Evolutionary conservation across 2,888 invertebrate genomes (phyloP).

Genomic region (Drosophila quinaria): DNA sequence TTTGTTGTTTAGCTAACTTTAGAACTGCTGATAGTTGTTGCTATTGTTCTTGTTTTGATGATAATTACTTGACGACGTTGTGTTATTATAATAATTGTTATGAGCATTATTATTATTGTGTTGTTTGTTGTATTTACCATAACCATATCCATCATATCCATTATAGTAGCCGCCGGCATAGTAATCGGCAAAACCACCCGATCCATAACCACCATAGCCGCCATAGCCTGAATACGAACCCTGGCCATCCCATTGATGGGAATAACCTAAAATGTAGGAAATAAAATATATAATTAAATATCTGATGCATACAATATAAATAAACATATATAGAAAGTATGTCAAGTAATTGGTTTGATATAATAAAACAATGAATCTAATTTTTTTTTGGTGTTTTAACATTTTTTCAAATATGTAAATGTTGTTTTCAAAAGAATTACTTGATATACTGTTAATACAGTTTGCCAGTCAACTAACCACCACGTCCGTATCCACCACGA

Average conservation of each 20-base stretch:
- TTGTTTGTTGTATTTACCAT: conserved; percentile 85
- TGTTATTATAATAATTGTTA: conserved; percentile 84
- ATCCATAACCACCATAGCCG: conserved; percentile 89
- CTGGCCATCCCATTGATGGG: conserved; percentile 86
- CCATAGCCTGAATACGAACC: conserved; percentile 91
- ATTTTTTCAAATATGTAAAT: no score
- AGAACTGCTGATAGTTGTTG: conserved; percentile 83
- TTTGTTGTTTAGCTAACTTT: conserved; percentile 57
- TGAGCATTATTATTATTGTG: conserved; percentile 83
- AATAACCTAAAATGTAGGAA: conserved; percentile 72
- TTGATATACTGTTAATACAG: neutral
- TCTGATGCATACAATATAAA: neutral
- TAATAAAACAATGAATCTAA: no score
- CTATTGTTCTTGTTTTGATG: conserved; percentile 85
- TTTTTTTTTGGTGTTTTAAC: no score
- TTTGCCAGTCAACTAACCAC: conserved; percentile 72
- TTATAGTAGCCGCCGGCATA: conserved; percentile 88
- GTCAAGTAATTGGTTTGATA: neutral
- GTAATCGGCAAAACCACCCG: conserved; percentile 90
- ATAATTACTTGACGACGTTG: conserved; percentile 81
- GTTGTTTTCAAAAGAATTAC: neutral
- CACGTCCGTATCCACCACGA: conserved; percentile 87
- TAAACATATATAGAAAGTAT: neutral
- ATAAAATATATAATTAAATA: neutral
- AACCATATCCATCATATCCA: conserved; percentile 90